These are phyloP conservation scores for Antedon mediterranea DNA, from an alignment of 53 echinoderm and acorn worm species.

Conservation along the genomic window DNA sequence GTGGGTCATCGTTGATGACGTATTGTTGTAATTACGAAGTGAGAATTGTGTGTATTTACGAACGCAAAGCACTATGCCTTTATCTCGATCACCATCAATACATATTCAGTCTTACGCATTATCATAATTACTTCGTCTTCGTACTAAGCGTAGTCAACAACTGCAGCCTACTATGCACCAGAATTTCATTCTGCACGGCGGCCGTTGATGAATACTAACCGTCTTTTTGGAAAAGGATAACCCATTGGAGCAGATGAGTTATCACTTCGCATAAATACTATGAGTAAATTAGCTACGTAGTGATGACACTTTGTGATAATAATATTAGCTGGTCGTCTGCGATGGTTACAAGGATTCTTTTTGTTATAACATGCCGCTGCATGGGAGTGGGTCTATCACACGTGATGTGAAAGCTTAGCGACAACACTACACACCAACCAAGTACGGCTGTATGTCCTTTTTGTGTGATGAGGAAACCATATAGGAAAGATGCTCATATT, in stretches of 20 bases:
- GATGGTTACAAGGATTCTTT: neutral
- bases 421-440: neutral
- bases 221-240: neutral
- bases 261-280: neutral
- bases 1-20: neutral
- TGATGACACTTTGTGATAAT: neutral
- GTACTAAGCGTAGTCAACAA: neutral
- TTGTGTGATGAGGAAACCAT: neutral
- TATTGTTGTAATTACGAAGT: neutral
- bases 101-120: neutral
- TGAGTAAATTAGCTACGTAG: neutral
- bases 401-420: neutral
- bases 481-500: neutral
- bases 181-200: neutral
- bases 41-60: neutral
- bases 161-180: neutral
- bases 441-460: neutral
- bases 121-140: constrained; percentile 1
- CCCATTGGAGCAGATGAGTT: neutral
- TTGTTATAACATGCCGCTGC: neutral
- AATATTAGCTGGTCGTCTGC: neutral
- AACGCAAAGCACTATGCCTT: neutral
- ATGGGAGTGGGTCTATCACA: neutral
- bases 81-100: neutral
- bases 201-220: neutral